Percentiles rank a stretch among this genome's conserved stretches.
Evolutionary conservation across 2,888 invertebrate genomes (phyloP).

Genomic region (Oasisia sp.): DNA sequence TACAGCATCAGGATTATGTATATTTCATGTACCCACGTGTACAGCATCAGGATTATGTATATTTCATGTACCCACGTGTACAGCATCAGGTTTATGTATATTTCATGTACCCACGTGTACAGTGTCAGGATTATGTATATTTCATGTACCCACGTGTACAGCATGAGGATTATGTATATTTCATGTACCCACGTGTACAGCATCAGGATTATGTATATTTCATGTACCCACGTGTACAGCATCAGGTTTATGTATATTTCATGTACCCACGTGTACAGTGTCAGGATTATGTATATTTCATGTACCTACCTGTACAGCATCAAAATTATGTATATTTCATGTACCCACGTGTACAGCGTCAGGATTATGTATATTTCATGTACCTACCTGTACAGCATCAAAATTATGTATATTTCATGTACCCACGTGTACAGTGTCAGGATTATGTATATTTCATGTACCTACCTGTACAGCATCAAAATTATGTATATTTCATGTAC

Average conservation of each 20-base stretch:
- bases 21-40: slow-evolving; percentile 49
- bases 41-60: slow-evolving; percentile 60
- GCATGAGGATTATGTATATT: slow-evolving; percentile 57
- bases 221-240: slow-evolving; percentile 58
- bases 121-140: slow-evolving; percentile 58
- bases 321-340: slow-evolving; percentile 32
- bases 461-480: slow-evolving; percentile 63
- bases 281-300: slow-evolving; percentile 52
- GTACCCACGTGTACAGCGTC: slow-evolving; percentile 62
- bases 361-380: slow-evolving; percentile 47
- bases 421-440: slow-evolving; percentile 63
- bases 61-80: slow-evolving; percentile 52
- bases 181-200: slow-evolving; percentile 56
- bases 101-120: slow-evolving; percentile 54
- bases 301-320: slow-evolving; percentile 61
- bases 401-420: background rate
- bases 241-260: slow-evolving; percentile 48
- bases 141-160: slow-evolving; percentile 54
- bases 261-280: slow-evolving; percentile 59
- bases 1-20: slow-evolving; percentile 60
- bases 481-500: background rate
- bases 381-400: slow-evolving; percentile 62
- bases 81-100: slow-evolving; percentile 56
- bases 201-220: slow-evolving; percentile 55
- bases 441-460: slow-evolving; percentile 43